Base-by-base conservation (phyloP, 2,797 vertebrate genomes). In the Karalla daura region DNA sequence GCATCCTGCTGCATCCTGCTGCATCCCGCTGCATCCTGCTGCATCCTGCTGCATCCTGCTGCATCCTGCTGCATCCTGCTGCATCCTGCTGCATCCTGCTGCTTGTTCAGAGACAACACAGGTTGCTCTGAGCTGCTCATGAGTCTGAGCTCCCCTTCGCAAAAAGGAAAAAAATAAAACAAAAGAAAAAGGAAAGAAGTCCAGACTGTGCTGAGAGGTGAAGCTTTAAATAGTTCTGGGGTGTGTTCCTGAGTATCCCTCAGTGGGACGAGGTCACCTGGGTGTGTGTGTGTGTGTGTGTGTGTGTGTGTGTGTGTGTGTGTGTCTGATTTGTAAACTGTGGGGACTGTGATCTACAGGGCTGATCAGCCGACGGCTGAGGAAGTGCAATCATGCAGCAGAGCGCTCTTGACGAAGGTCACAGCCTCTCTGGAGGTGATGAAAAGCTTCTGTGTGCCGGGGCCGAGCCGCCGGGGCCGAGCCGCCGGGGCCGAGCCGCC, bases 341-440 rank as follows among this genome's bases (percentile, higher is more conserved):
- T 76, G 20, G 30, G 60, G 73, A 73, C 55, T 60, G 70, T 83
- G 86, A 90, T 88, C 88, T 88, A 85, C 78, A 76, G 49, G 39
- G 14, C 52, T 70, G 81, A 76, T 81, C 62, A 78, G 70, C 68
- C 65, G 74, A 69, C 70, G 60, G 72, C 35, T 62, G 62, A 55
- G 27, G 62, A 66, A 67, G 63, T 45, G 70, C 79, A 85, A 87
- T 89, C 76, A 84, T 65, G 28, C 54, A 60, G 77, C 52, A 70
- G 73, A 76, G 67, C 84, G 77, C 78, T 83, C 80, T 87, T 76
- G 62, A 85, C 75, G 86, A 89, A 88, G 88, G 85, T 90, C 84
- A 90, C 51, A 83, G 56, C 74, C 46, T 51, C 44, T 75, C 61
- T 81, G 63, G 65, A 44, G 80, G 78, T 83, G 77, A 89, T 89